Percentiles rank a stretch among this genome's conserved stretches.
These are phyloP conservation scores for Andricus quercusramuli DNA, from an alignment of 2,888 invertebrate species.

Conservation along the genomic window DNA sequence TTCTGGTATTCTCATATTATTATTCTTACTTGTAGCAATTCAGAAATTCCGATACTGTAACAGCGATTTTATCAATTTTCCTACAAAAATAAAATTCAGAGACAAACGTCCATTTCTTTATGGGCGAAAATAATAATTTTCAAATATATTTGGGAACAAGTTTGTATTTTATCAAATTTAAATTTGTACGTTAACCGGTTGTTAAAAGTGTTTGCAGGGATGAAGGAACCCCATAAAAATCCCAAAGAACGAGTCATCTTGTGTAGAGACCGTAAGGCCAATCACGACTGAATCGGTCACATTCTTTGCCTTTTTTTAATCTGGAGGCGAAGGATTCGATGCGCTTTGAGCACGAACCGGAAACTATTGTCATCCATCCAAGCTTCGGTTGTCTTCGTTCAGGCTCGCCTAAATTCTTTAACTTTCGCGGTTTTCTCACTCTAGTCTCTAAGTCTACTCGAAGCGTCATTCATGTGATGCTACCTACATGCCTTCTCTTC, in stretches of 20 bases:
- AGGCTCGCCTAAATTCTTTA: conserved; percentile 44
- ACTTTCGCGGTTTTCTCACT: conserved; percentile 52
- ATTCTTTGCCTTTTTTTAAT: conserved; percentile 16
- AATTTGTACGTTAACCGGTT: conserved; percentile 6
- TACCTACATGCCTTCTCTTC: conserved; percentile 25
- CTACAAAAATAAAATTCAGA: neutral
- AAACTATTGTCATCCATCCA: conserved; percentile 2
- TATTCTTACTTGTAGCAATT: neutral
- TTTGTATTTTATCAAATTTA: neutral
- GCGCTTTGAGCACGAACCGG: conserved; percentile 11
- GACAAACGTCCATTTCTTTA: neutral
- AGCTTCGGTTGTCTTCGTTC: conserved; percentile 48
- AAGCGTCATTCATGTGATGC: conserved; percentile 17
- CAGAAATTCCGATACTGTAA: neutral
- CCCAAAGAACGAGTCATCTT: conserved; percentile 19
- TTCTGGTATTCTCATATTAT: conserved; percentile 8
- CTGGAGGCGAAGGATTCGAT: neutral
- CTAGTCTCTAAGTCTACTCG: conserved; percentile 42
- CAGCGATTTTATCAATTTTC: neutral
- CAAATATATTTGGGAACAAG: neutral
- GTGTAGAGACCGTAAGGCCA: conserved; percentile 10
- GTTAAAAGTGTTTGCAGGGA: neutral
- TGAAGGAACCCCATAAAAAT: conserved; percentile 26
- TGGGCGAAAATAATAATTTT: too few species aligned
- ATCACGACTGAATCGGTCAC: conserved; percentile 27